Base-by-base conservation (phyloP, 2,888 invertebrate species). In the Chymomyza fuscimana region DNA sequence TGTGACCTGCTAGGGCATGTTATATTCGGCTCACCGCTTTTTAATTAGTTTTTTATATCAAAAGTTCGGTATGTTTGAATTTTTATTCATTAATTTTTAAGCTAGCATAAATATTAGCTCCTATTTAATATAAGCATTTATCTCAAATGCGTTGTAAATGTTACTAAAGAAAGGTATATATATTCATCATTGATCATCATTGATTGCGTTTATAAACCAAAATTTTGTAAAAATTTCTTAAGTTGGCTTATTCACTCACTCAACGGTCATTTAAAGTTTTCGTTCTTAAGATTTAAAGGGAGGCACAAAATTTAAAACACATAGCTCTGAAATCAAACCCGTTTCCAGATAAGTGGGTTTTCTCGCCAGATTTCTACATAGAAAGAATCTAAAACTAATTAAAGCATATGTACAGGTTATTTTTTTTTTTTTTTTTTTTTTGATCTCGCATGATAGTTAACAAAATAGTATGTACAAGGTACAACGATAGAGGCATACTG, bases 291-390 rank as follows among this genome's bases (percentile, higher is more conserved):
- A 69, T 60, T 76, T 68, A 77, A 68, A 77, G 72, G 84, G 87
- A 89, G 89, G 89, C 90, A 89, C 88, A 79, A 81, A 83, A 87
- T 79, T 86, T 83, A 80, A 82, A 88, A 89, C 81, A 82, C 81
- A 82, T 79, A 87, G 54, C 56, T 16, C n/a, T 10, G 32, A 64
- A 67, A 67, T 67, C 51, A 61, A 29, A 84, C 25, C 76, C 72
- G 82, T 74, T 76, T 76, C 73, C 85, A 85, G 77, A 69, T 54
- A 50, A 56, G 54, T 54, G 54, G 19, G 12, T 64, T 6, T 19
- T 12, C 22, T 58, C 22, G 10, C 29, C 36, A 46, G 5, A 58
- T 2, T 25, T 19, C 58, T 58, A 58, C 25, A 60, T 85, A 73
- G 83, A 86, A 87, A 88, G 77, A 80, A 73, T 85, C 88, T 86